Base-by-base conservation (phyloP, 2,888 invertebrate genomes). In the Aphidius colemani region DNA sequence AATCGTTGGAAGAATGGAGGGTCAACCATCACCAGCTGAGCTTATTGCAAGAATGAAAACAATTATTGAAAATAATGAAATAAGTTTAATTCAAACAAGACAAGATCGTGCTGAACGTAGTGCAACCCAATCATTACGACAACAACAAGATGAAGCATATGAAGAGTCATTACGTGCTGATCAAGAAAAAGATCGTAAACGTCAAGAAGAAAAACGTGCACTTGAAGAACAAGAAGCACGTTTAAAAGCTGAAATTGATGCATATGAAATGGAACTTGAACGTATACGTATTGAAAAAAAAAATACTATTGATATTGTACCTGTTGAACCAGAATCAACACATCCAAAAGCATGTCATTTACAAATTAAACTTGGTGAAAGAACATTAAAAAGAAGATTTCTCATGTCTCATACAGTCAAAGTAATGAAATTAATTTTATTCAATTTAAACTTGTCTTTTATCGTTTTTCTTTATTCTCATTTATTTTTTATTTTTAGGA, bases 131-230 rank as follows among this genome's bases (percentile, higher is more conserved):
- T 91, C 93, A 0, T 84, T 98, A 58, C 87, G 98, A 44, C 90
- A 91, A 59, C 90, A 96, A 70, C 98, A 98, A 80, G 98, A 98
- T 82, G 92, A 92, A 79, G 98, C 97, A 0, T 98, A 96, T 79
- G 88, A 92, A 79, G 93, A 93, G 81, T 96, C 96, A 6, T 84
- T 98, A 49, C 87, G 90, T 49, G 95, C 95, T 0, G 98, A 98
- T 83, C 96, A 96, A 82, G 96, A 96, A 82, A 98, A 98, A 84
- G 97, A 97, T 81, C 86, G 93, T 0, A 85, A 85, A 57, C 86
- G 89, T 46, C 86, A 87, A 71, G 86, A 88, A 68, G 88, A 88
- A 71, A 82, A 84, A 4, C 85, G 85, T 66, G 88, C 85, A 13
- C 83, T 83, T 7, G 85, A 84, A 49, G 82, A 84, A 71, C 82